Evolutionary conservation across 2,888 invertebrate genomes (phyloP).

Genomic region (Halocaridina rubra): DNA sequence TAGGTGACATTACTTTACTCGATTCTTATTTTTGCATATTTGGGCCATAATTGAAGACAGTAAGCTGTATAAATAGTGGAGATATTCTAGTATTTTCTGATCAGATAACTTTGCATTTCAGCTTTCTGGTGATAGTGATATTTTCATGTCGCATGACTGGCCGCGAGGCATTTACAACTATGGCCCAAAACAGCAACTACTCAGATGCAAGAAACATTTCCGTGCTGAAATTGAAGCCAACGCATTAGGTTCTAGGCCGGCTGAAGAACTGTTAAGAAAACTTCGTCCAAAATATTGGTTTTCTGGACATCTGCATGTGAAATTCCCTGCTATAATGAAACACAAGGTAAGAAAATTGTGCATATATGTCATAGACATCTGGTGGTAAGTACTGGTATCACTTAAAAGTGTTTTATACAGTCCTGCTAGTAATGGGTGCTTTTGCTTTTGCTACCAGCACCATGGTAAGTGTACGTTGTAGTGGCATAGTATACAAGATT

Average conservation of each 20-base stretch:
- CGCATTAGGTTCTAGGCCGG: conserved; percentile 87
- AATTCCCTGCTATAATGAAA: conserved; percentile 88
- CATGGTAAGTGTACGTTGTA: background rate
- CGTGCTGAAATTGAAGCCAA: conserved; percentile 84
- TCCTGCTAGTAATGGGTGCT: no score
- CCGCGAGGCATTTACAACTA: conserved; percentile 87
- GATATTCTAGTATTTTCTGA: no score
- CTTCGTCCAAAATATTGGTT: conserved; percentile 95
- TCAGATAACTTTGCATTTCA: conserved; percentile 64
- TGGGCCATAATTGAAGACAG: no score
- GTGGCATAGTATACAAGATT: no score
- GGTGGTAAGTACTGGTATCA: background rate
- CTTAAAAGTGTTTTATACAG: no score
- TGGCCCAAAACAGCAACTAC: conserved; percentile 81
- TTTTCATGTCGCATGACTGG: conserved; percentile 98
- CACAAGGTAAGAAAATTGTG: conserved; percentile 71
- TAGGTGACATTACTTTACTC: no score
- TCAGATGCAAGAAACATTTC: conserved; percentile 85
- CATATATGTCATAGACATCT: background rate
- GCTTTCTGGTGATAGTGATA: conserved; percentile 77
- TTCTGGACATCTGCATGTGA: conserved; percentile 95
- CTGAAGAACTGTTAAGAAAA: conserved; percentile 82
- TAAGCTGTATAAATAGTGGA: no score
- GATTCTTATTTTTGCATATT: no score
- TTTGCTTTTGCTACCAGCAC: no score